Evolutionary conservation across 1,140 invertebrate species (phyloP).

Genomic region (Oedothorax gibbosus): DNA sequence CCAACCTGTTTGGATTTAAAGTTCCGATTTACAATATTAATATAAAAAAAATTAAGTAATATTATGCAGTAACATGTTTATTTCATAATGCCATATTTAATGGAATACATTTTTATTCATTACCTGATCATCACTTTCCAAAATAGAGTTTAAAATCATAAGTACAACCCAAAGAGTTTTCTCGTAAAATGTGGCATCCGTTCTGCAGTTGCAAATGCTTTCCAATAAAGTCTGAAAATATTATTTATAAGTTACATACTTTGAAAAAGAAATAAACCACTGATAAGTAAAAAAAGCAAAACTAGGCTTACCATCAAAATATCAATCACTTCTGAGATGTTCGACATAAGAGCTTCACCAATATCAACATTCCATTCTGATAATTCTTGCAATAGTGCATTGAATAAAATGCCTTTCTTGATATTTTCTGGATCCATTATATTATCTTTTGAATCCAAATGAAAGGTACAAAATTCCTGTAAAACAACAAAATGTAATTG

Average conservation of each 20-base stretch:
- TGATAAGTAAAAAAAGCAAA: neutral
- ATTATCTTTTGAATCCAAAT: constrained; percentile 23
- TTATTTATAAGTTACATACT: neutral
- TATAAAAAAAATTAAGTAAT: too few relatives aligned
- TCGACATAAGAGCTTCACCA: constrained; percentile 50
- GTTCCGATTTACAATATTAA: too few relatives aligned
- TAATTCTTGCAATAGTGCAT: constrained; percentile 27
- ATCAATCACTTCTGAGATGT: constrained; percentile 50
- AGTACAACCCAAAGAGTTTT: constrained; percentile 40
- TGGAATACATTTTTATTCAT: neutral
- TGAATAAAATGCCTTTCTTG: constrained; percentile 10
- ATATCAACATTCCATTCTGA: constrained; percentile 44
- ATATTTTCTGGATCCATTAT: neutral
- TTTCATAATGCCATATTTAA: neutral
- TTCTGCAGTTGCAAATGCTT: constrained; percentile 30
- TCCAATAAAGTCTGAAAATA: constrained; percentile 29
- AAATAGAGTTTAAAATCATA: constrained; percentile 42
- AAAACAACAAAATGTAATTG: neutral
- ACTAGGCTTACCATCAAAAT: constrained; percentile 20
- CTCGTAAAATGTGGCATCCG: constrained; percentile 33
- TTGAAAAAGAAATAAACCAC: neutral
- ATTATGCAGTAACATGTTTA: neutral
- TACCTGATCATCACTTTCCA: constrained; percentile 35
- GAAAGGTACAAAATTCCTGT: constrained; percentile 48
- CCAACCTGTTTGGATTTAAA: too few relatives aligned